phyloP scores from a whole-genome alignment of 2,888 invertebrate species.

The Morpho deidamia region DNA sequence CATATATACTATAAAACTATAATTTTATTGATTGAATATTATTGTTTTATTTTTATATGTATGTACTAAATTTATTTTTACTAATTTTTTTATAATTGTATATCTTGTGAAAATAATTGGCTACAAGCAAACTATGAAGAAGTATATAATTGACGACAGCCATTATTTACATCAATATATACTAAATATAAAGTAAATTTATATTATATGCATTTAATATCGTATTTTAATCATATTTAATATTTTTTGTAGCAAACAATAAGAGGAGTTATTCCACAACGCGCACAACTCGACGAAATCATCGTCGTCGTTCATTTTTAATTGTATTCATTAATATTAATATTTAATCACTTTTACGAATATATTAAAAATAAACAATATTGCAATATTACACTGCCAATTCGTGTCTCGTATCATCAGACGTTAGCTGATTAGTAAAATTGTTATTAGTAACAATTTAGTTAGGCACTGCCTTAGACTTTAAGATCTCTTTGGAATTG shows the following conservation, averaged over 20 bases:
- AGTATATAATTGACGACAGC: background rate
- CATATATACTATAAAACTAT: too few relatives aligned
- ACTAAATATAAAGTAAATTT: too few relatives aligned
- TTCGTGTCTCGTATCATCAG: constrained; percentile 19
- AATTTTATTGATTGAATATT: too few relatives aligned
- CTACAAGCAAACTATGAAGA: background rate
- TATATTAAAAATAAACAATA: background rate
- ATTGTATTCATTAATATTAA: background rate
- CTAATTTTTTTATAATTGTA: background rate
- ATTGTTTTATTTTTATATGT: too few relatives aligned
- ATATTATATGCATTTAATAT: constrained; percentile 1
- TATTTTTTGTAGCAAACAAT: constrained; percentile 26
- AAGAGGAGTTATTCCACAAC: constrained; percentile 19
- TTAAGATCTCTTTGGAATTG: constrained; percentile 32
- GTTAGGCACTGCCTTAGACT: constrained; percentile 13
- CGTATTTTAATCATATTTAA: constrained; percentile 17
- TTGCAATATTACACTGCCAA: constrained; percentile 28
- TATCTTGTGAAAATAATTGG: constrained; percentile 3
- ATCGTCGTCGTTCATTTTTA: constrained; percentile 10
- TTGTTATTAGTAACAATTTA: constrained; percentile 10
- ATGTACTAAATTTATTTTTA: background rate
- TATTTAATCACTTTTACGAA: background rate
- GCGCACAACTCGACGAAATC: constrained; percentile 18
- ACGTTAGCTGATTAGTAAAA: constrained; percentile 11
- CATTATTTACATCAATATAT: background rate